These are phyloP conservation scores for Sminthurides aquaticus DNA, from an alignment of 2,888 invertebrate species.

Conservation along the genomic window DNA sequence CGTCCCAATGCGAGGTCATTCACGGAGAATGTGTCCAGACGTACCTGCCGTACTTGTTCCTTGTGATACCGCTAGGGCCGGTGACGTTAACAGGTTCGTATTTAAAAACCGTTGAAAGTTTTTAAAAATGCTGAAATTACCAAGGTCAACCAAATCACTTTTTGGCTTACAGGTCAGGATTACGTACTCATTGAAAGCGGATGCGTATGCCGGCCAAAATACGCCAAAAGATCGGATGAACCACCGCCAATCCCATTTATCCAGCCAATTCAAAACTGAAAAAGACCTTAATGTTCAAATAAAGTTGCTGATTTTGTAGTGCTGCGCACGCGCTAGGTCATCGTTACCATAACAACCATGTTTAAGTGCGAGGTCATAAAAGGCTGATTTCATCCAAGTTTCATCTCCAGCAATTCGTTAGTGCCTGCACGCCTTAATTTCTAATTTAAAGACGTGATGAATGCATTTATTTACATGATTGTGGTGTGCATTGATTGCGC, in stretches of 20 bases:
- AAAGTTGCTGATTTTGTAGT: no score
- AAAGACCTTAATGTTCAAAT: no score
- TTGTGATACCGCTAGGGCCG: conserved; percentile 82
- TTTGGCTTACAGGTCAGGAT: conserved; percentile 58
- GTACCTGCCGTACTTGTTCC: conserved; percentile 81
- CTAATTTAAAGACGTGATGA: not conserved
- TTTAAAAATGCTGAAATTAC: not conserved
- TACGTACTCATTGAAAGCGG: conserved; percentile 91
- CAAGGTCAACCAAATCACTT: not conserved
- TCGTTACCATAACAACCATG: conserved; percentile 96
- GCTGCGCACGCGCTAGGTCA: no score
- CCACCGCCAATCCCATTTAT: conserved; percentile 41
- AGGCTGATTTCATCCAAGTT: no score
- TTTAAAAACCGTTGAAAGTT: conserved; percentile 1
- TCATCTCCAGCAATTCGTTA: not conserved
- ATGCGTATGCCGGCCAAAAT: conserved; percentile 73
- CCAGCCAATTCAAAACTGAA: conserved; percentile 26
- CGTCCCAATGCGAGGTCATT: conserved; percentile 78
- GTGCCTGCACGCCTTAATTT: not conserved
- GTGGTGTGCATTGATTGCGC: no score
- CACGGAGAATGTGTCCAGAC: conserved; percentile 86
- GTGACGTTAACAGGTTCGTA: conserved; percentile 66
- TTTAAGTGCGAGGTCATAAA: conserved; percentile 74
- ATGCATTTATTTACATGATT: no score
- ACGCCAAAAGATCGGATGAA: conserved; percentile 41